These are phyloP conservation scores for Simalia tracyae DNA, from an alignment of 2,797 vertebrate species.

Conservation along the genomic window DNA sequence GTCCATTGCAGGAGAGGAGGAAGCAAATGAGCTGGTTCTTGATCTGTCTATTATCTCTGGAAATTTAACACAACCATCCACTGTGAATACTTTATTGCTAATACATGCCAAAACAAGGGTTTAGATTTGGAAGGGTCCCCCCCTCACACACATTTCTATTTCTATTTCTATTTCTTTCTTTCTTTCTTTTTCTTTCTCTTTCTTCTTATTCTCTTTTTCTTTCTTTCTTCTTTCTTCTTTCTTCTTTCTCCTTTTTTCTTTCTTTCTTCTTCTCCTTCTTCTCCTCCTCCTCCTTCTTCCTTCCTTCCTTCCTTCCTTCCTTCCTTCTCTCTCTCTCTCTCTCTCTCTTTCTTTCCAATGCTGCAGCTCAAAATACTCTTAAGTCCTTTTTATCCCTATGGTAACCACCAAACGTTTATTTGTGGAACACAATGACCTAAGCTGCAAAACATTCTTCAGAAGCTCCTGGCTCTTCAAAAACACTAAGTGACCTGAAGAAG, in stretches of 20 bases:
- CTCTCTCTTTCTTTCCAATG: slow-evolving; percentile 41
- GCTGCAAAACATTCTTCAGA: slow-evolving; percentile 53
- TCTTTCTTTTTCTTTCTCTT: no score
- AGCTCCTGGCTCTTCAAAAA: slow-evolving; percentile 51
- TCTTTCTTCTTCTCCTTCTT: no score
- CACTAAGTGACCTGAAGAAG: slow-evolving; percentile 44
- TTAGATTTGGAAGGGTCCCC: background rate
- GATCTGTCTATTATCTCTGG: slow-evolving; percentile 34
- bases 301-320: no score
- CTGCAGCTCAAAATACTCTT: slow-evolving; percentile 42
- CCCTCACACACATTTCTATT: no score
- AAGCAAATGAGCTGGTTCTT: slow-evolving; percentile 28
- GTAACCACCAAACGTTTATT: slow-evolving; percentile 63
- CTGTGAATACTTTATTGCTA: slow-evolving; percentile 16
- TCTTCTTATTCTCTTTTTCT: no score
- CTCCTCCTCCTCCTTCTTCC: no score
- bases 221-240: no score
- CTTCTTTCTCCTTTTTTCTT: no score
- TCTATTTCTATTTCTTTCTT: no score
- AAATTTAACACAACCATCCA: slow-evolving; percentile 13
- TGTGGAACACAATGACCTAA: slow-evolving; percentile 58
- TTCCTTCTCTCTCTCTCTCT: no score
- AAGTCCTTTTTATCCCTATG: slow-evolving; percentile 62
- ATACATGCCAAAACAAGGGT: slow-evolving; percentile 47
- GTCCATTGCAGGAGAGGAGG: slow-evolving; percentile 34